Percentiles rank a stretch among this genome's conserved stretches.
Evolutionary conservation across 2,888 invertebrate genomes (phyloP).

Genomic region (Netelia melanura): DNA sequence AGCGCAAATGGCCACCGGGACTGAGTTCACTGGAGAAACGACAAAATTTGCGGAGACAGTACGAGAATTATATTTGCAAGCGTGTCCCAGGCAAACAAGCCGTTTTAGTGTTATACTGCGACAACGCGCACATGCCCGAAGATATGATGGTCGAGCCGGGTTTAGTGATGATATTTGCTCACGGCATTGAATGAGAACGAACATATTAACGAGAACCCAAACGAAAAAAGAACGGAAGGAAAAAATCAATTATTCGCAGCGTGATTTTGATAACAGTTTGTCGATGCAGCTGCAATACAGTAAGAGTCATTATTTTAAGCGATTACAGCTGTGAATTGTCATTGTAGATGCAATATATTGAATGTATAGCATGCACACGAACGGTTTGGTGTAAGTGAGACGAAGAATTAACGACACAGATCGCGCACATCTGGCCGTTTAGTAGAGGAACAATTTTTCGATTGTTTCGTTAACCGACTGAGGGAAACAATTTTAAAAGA

Average conservation of each 20-base stretch:
- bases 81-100: constrained; percentile 98
- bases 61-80: constrained; percentile 97
- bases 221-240: constrained; percentile 11
- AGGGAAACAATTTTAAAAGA: neutral
- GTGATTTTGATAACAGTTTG: constrained; percentile 47
- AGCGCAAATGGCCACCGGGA: constrained; percentile 97
- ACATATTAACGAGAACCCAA: constrained; percentile 34
- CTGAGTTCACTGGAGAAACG: constrained; percentile 96
- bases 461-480: constrained; percentile 19
- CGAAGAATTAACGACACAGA: constrained; percentile 16
- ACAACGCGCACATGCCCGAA: constrained; percentile 97
- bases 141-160: constrained; percentile 99
- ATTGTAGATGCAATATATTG: constrained; percentile 60
- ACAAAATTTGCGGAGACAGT: constrained; percentile 96
- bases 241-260: constrained; percentile 34
- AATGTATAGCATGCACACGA: constrained; percentile 53
- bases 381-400: constrained; percentile 36
- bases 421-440: constrained; percentile 52
- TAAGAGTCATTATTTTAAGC: constrained; percentile 71
- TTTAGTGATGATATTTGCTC: constrained; percentile 99
- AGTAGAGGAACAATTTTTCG: constrained; percentile 1
- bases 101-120: constrained; percentile 96
- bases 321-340: constrained; percentile 65
- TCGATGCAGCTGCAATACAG: constrained; percentile 49
- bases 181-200: constrained; percentile 92